phyloP scores from a whole-genome alignment of 2,113 vertebrate species.

The Syngnathus scovelli region DNA sequence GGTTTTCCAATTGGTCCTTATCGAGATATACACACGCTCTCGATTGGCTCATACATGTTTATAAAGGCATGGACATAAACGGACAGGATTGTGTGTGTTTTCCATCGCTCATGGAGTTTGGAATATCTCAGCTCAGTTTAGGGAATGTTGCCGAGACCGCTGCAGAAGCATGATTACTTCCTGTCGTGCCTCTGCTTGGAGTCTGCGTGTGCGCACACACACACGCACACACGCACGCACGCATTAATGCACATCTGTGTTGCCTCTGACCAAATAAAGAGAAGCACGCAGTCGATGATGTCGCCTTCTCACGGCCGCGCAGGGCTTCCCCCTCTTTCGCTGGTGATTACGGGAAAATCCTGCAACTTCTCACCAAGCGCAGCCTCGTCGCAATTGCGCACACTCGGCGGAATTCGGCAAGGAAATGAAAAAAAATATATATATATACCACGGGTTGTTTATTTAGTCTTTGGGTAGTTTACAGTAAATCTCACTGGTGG shows the following conservation, averaged over 20 bases:
- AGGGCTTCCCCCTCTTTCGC: conserved; percentile 64
- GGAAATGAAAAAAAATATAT: conserved; percentile 33
- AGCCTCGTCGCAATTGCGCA: conserved; percentile 49
- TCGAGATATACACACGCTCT: conserved; percentile 25
- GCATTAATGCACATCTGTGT: conserved; percentile 51
- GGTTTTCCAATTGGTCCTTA: not conserved
- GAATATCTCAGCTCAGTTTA: conserved; percentile 74
- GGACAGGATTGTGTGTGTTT: conserved; percentile 37
- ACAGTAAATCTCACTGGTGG: not conserved
- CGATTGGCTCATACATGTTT: conserved; percentile 36
- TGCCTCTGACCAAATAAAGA: conserved; percentile 45
- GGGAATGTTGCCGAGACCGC: conserved; percentile 62
- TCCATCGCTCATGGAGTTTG: conserved; percentile 65
- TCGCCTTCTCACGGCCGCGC: conserved; percentile 36
- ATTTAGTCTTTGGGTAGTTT: conserved; percentile 29
- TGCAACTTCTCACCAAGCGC: conserved; percentile 51
- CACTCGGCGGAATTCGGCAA: conserved; percentile 59
- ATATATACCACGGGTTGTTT: conserved; percentile 23
- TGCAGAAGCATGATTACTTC: conserved; percentile 76
- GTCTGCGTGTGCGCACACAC: conserved; percentile 24
- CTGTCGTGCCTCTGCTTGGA: conserved; percentile 62
- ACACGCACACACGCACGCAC: no score
- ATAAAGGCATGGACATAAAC: not conserved
- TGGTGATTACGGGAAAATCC: conserved; percentile 64
- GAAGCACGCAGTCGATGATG: conserved; percentile 41